Evolutionary conservation across 2,797 vertebrate species (phyloP), one percentile per base, ranked within the genome.

Genomic region (Rhinogobio ventralis): DNA sequence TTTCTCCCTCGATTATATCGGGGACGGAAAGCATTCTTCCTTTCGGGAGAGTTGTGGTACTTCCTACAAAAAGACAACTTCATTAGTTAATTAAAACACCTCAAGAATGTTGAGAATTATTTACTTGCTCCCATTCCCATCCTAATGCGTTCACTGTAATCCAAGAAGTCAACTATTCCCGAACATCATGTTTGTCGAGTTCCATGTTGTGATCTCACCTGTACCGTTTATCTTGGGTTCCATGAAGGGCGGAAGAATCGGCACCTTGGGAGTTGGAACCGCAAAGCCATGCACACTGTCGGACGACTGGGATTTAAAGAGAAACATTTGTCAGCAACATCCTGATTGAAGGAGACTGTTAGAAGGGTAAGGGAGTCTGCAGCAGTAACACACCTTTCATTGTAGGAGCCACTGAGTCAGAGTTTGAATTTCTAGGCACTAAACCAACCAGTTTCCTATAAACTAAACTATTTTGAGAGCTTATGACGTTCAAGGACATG

Each of bases 231-330:
- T 83, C 86, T 92, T 92, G 76, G 89, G 83, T 86, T 90, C 89
- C 5, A 80, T 92, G 89, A 87, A 11, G 7, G 88, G 66, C 0
- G 92, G 90, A 2, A 95, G 88, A 78, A 93, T n/a, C 10, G 95
- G 95, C 53, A 96, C 95, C 74, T 87, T 96, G 2, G 95, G 95
- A 51, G 94, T 96, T 33, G 95, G 94, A 75, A 96, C 95, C 0
- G 94, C 93, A 89, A 92, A 93, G 23, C 92, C 94, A 33, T 94
- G 93, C 72, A 93, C 89, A 86, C 67, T 88, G 2, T 96, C 95
- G 55, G 88, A 87, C 42, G 89, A 87, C 94, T 95, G 89, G 30
- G 42, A 78, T 42, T 62, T 68, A 83, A 87, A 82, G 55, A 75
- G 66, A 81, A 71, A 81, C 3, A 69, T 14, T 23, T 17, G 19